Percentiles rank a stretch among this genome's conserved stretches.
These are phyloP conservation scores for Onychomys torridus DNA, from an alignment of 2,797 vertebrate species.

Conservation along the genomic window DNA sequence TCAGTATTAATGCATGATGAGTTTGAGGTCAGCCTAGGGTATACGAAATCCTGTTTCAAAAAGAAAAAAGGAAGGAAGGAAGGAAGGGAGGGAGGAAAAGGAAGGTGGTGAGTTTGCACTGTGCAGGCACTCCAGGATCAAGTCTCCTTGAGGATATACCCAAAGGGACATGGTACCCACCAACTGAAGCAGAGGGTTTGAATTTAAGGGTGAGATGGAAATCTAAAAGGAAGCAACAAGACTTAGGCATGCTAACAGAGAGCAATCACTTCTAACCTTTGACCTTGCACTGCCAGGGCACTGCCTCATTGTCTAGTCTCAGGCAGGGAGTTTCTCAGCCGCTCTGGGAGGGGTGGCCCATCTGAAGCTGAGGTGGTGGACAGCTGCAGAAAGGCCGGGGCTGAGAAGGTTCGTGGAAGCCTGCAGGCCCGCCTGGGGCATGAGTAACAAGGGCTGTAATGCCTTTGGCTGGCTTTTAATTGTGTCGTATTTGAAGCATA, in stretches of 20 bases:
- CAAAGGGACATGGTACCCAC: too few species aligned
- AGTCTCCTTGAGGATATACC: neutral
- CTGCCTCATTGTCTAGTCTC: neutral
- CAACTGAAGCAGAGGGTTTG: neutral
- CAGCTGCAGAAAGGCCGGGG: accelerated
- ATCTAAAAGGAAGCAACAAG: neutral
- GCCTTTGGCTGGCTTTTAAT: neutral
- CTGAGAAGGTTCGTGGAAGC: neutral
- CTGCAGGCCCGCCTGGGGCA: neutral
- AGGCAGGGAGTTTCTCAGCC: neutral
- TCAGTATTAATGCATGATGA: neutral
- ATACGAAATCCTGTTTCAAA: neutral
- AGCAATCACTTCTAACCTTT: neutral
- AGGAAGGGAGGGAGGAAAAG: neutral
- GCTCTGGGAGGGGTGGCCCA: neutral
- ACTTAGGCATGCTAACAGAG: neutral
- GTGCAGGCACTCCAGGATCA: neutral
- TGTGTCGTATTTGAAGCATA: neutral
- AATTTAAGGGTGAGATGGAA: neutral
- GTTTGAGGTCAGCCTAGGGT: neutral
- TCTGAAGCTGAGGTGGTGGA: neutral
- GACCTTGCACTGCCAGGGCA: neutral
- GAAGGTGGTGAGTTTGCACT: neutral
- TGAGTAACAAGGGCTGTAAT: neutral
- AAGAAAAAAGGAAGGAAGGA: neutral